Conservation (phyloP, 1,140 invertebrate species). For the Megathymus violae region DNA sequence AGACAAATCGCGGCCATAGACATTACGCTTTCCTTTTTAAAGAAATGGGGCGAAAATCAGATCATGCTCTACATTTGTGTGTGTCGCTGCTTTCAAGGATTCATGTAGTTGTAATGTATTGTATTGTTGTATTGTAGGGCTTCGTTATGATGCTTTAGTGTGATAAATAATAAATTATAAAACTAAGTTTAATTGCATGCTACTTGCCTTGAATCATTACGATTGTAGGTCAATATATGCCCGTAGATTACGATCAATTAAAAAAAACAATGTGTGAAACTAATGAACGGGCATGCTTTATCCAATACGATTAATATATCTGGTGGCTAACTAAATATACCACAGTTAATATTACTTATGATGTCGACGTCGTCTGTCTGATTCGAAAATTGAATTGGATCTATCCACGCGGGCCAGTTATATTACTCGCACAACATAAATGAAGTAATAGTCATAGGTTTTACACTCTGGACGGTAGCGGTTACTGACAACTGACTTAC, state of each 20-base stretch:
- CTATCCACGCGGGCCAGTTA: too few species aligned
- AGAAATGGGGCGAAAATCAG: neutral
- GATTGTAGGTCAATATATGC: neutral
- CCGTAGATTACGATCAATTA: neutral
- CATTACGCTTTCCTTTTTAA: conserved; percentile 4
- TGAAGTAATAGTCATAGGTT: too few species aligned
- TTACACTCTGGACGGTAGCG: too few species aligned
- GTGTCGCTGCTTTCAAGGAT: conserved; percentile 5
- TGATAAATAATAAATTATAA: neutral
- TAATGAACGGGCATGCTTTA: too few species aligned
- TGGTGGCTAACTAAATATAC: too few species aligned
- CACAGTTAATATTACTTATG: too few species aligned
- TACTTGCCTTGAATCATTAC: neutral
- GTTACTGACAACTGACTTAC: too few species aligned
- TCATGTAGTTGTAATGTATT: conserved; percentile 3
- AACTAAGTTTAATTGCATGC: conserved; percentile 1
- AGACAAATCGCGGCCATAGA: conserved; percentile 29
- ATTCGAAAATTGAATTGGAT: too few species aligned
- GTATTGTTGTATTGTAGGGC: too few species aligned
- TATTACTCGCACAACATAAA: too few species aligned
- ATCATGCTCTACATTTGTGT: neutral
- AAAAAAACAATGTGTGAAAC: neutral
- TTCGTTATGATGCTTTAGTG: conserved; percentile 5
- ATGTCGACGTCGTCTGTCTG: too few species aligned
- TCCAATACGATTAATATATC: too few species aligned